Conservation (phyloP, 2,888 invertebrate genomes). For the Microctonus brassicae region DNA sequence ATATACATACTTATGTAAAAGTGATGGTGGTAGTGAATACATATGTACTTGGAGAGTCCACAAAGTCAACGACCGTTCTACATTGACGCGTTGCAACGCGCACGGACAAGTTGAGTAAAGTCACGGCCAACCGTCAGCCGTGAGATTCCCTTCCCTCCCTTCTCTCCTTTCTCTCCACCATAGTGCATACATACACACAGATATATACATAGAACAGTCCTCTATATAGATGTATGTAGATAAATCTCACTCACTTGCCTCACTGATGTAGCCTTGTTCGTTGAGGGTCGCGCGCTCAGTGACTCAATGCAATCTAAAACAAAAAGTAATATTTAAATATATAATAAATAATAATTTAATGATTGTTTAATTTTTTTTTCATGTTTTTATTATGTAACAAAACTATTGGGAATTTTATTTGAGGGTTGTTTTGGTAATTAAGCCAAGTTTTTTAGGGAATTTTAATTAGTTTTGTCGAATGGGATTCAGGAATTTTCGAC, state of each 20-base stretch:
- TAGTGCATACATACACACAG: constrained; percentile 46
- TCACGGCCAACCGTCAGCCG: constrained; percentile 69
- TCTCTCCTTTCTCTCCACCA: constrained; percentile 51
- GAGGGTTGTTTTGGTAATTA: too few species aligned
- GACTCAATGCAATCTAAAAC: not conserved
- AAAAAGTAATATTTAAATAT: not conserved
- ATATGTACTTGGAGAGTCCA: constrained; percentile 33
- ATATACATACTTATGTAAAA: not conserved
- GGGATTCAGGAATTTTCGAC: too few species aligned
- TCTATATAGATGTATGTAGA: not conserved
- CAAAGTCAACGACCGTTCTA: constrained; percentile 69
- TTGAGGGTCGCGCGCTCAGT: constrained; percentile 9
- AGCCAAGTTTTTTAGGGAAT: too few species aligned
- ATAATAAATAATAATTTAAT: not conserved
- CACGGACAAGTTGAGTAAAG: constrained; percentile 67
- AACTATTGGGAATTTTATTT: too few species aligned
- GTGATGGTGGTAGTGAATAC: constrained; percentile 15
- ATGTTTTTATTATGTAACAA: too few species aligned
- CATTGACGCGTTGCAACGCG: constrained; percentile 68
- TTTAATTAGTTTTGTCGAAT: too few species aligned
- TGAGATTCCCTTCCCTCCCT: constrained; percentile 65
- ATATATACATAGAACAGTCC: constrained; percentile 35
- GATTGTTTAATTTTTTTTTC: too few species aligned
- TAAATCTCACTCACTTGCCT: constrained; percentile 32
- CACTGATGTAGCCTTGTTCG: constrained; percentile 34